A percentile compares a stretch with the other conserved stretches of the same genome.
Evolutionary conservation across 2,888 invertebrate species (phyloP).

Genomic region (Tinea semifulvella): DNA sequence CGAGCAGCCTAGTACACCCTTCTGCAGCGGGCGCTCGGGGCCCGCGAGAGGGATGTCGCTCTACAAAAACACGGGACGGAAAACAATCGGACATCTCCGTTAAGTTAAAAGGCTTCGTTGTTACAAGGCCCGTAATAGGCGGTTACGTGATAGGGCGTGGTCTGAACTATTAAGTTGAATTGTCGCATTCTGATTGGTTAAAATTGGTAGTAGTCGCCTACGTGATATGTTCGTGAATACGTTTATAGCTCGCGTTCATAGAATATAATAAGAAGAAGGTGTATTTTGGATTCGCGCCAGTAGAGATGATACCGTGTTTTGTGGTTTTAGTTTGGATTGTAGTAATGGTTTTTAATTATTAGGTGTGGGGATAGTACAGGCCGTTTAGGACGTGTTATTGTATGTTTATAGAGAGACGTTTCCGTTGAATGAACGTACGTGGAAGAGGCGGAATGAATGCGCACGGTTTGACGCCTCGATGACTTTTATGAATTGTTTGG

Average conservation of each 20-base stretch:
- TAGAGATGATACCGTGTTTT: constrained; percentile 42
- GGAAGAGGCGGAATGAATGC: constrained; percentile 25
- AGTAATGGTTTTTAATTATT: constrained; percentile 55
- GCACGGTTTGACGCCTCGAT: constrained; percentile 11
- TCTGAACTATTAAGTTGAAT: constrained; percentile 62
- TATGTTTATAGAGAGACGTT: constrained; percentile 20
- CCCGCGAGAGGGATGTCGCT: constrained; percentile 31
- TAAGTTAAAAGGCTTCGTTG: constrained; percentile 64
- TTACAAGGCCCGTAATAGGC: constrained; percentile 66
- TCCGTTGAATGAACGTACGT: constrained; percentile 33
- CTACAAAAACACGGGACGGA: constrained; percentile 13
- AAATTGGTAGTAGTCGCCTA: constrained; percentile 63
- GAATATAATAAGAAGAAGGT: constrained; percentile 63
- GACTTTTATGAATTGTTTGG: constrained; percentile 11
- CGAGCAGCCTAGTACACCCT: constrained; percentile 45
- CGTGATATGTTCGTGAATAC: constrained; percentile 67
- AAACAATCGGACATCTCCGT: constrained; percentile 54
- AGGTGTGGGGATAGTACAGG: constrained; percentile 24
- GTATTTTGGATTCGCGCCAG: constrained; percentile 59
- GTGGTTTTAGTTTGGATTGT: constrained; percentile 49
- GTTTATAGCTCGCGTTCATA: constrained; percentile 62
- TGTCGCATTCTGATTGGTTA: constrained; percentile 65
- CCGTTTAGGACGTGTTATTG: constrained; percentile 11
- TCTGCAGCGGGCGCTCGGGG: constrained; percentile 30
- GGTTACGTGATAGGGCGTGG: constrained; percentile 68